phyloP scores from a whole-genome alignment of 1,140 invertebrate species.

The Meloidogyne hapla region DNA sequence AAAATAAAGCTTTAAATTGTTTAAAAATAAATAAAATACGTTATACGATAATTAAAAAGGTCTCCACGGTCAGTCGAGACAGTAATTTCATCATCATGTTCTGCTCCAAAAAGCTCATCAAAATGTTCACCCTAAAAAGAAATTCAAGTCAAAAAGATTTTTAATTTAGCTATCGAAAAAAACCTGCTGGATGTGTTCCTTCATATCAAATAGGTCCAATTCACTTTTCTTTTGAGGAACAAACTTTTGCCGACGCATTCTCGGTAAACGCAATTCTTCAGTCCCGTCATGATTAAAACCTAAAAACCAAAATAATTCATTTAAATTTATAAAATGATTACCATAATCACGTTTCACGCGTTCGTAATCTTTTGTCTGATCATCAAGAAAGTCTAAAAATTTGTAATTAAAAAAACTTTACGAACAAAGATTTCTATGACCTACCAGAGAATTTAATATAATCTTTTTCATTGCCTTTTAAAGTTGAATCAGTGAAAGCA shows the following conservation, averaged over 20 bases:
- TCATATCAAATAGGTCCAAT: constrained; percentile 32
- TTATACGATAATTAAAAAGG: constrained; percentile 4
- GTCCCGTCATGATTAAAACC: not conserved
- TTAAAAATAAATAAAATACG: constrained; percentile 8
- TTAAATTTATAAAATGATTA: not conserved
- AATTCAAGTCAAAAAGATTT: not conserved
- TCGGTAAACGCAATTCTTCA: not conserved
- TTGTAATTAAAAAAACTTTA: not conserved
- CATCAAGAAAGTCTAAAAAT: not conserved
- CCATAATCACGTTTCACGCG: not conserved
- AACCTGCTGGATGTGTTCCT: constrained; percentile 26
- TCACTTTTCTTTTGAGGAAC: constrained; percentile 22
- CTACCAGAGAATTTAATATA: not conserved
- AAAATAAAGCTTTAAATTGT: not conserved
- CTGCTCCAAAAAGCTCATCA: not conserved
- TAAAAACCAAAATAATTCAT: not conserved
- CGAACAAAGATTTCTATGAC: not conserved
- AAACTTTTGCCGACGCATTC: constrained; percentile 27
- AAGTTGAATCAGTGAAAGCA: not conserved
- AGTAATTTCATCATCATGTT: not conserved
- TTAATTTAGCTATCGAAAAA: not conserved
- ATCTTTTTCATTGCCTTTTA: not conserved
- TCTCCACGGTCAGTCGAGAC: not conserved
- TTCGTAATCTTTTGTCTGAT: not conserved
- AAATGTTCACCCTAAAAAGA: not conserved